These are phyloP conservation scores for Podotricha telesiphe DNA, from an alignment of 2,888 invertebrate species.

Conservation along the genomic window DNA sequence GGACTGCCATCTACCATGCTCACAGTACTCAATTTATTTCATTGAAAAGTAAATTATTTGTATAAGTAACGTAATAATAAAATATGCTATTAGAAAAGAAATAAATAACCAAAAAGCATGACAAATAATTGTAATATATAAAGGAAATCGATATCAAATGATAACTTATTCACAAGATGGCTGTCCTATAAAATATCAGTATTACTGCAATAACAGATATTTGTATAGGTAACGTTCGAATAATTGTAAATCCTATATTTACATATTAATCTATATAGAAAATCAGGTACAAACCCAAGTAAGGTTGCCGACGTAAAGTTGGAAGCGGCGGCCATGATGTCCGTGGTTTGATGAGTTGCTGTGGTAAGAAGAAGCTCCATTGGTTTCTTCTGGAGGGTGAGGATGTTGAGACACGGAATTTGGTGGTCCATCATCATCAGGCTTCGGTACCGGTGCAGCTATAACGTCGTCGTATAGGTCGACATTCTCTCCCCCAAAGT, in stretches of 20 bases:
- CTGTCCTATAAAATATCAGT: conserved; percentile 43
- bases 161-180: conserved; percentile 45
- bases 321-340: conserved; percentile 91
- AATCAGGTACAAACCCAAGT: conserved; percentile 93
- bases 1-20: conserved; percentile 34
- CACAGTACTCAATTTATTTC: not conserved
- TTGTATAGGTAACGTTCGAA: conserved; percentile 45
- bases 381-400: conserved; percentile 86
- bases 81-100: not conserved
- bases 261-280: conserved; percentile 70
- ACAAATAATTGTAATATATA: not conserved
- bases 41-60: not conserved
- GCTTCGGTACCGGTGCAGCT: conserved; percentile 87
- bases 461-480: conserved; percentile 98
- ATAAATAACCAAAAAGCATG: not conserved
- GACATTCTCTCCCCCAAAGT: conserved; percentile 93
- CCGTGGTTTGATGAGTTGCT: conserved; percentile 89
- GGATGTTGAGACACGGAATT: conserved; percentile 82
- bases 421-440: conserved; percentile 84
- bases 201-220: conserved; percentile 54
- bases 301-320: conserved; percentile 98
- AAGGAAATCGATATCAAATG: conserved; percentile 21
- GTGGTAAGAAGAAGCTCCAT: conserved; percentile 86
- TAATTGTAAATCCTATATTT: conserved; percentile 59
- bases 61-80: not conserved